A percentile compares a stretch with the other conserved stretches of the same genome.
phyloP scores from a whole-genome alignment of 2,113 vertebrate species.

The Sturnus vulgaris region DNA sequence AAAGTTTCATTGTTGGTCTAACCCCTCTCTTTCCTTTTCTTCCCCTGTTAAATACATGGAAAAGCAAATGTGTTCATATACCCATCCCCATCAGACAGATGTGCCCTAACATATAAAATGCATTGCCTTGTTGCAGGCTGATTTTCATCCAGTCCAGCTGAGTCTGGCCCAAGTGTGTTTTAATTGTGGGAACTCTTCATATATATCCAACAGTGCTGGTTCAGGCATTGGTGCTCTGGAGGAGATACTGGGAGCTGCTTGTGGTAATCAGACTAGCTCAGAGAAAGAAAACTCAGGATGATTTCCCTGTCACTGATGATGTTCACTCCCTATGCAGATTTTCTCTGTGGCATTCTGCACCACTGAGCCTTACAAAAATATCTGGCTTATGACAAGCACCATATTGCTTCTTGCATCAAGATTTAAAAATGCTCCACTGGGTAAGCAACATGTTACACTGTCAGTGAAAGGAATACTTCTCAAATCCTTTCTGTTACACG shows the following conservation, averaged over 20 bases:
- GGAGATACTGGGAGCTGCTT: background rate
- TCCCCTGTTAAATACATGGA: background rate
- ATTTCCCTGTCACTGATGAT: background rate
- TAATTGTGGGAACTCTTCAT: background rate
- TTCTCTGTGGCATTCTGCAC: background rate
- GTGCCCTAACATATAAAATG: background rate
- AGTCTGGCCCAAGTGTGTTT: background rate
- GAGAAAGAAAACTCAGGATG: background rate
- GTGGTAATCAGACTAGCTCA: background rate
- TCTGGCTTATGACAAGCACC: conserved; percentile 18
- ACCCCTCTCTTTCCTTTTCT: background rate
- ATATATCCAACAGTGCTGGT: background rate
- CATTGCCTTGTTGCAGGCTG: background rate
- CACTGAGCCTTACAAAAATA: conserved; percentile 16
- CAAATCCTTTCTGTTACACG: background rate
- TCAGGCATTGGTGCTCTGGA: background rate
- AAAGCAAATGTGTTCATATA: background rate
- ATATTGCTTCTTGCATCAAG: conserved; percentile 29
- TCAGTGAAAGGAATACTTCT: background rate
- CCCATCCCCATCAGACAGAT: background rate
- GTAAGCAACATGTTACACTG: conserved; percentile 19
- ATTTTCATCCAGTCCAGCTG: background rate
- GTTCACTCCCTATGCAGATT: background rate
- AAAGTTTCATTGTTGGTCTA: background rate
- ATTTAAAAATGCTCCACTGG: background rate